Conservation (phyloP, 2,797 vertebrate species). For the Melanotaenia nigrans region DNA sequence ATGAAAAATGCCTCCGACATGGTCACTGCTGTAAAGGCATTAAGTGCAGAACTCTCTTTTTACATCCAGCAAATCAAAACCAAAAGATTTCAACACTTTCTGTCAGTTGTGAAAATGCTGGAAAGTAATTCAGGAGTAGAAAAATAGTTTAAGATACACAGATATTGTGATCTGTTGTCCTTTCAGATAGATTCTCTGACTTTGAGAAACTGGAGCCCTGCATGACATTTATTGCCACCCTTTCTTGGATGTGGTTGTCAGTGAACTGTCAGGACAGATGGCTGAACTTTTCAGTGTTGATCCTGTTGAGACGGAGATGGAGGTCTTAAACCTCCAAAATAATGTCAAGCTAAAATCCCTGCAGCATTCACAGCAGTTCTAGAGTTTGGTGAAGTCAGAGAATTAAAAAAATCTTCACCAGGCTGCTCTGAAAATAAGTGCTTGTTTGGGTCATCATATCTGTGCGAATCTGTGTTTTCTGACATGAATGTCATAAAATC, state of each 20-base stretch:
- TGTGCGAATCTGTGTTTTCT: too few species aligned
- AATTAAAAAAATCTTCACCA: too few species aligned
- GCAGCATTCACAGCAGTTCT: background rate
- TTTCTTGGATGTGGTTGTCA: background rate
- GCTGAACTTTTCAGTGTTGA: background rate
- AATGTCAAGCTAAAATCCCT: background rate
- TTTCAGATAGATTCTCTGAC: background rate
- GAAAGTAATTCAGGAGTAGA: background rate
- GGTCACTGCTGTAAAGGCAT: background rate
- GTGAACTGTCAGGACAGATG: background rate
- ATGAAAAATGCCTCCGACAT: background rate
- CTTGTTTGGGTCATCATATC: too few species aligned
- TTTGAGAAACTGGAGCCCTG: background rate
- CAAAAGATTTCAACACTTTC: background rate
- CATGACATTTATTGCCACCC: background rate
- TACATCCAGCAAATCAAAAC: background rate
- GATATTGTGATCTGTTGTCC: background rate
- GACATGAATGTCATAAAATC: too few species aligned
- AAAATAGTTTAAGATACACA: background rate
- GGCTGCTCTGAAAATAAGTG: too few species aligned
- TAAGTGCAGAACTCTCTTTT: background rate
- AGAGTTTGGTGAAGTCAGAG: background rate
- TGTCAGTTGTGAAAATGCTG: background rate
- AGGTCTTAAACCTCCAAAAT: slow-evolving; percentile 4
- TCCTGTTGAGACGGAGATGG: slow-evolving; percentile 1